Conservation (phyloP, 2,888 invertebrate genomes). For the Macrophya annulata region DNA sequence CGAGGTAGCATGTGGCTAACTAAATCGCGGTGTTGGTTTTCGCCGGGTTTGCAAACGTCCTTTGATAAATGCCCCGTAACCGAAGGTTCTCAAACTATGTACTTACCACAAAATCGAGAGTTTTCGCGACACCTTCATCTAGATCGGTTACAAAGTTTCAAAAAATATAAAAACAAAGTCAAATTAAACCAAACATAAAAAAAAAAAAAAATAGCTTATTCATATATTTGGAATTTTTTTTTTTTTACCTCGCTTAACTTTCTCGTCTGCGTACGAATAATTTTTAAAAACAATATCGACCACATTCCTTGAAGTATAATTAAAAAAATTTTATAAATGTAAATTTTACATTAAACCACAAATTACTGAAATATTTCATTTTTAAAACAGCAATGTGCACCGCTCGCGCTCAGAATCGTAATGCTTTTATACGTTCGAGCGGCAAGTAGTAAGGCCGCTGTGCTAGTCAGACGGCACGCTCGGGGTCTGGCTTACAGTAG, state of each 20-base stretch:
- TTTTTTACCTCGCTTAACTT: background rate
- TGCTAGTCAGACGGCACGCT: background rate
- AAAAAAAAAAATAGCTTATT: background rate
- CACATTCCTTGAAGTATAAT: background rate
- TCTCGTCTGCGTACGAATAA: background rate
- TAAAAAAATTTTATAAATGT: background rate
- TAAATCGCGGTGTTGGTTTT: conserved; percentile 50
- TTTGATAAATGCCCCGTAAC: conserved; percentile 44
- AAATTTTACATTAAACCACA: background rate
- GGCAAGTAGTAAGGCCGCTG: conserved; percentile 22
- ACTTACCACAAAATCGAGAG: background rate
- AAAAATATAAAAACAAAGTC: no score
- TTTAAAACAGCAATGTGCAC: background rate
- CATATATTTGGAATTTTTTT: background rate
- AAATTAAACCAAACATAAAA: background rate
- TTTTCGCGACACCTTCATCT: background rate
- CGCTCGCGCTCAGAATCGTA: background rate
- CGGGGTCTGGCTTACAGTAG: background rate
- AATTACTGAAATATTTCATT: background rate
- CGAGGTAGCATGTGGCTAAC: conserved; percentile 50
- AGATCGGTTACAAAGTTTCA: no score
- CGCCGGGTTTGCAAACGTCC: conserved; percentile 40
- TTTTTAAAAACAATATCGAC: background rate
- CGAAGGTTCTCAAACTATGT: conserved; percentile 14
- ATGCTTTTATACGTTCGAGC: background rate